A percentile compares a stretch with the other conserved stretches of the same genome.
These are phyloP conservation scores for Temnothorax curvispinosus DNA, from an alignment of 1,140 invertebrate genomes.

Conservation along the genomic window DNA sequence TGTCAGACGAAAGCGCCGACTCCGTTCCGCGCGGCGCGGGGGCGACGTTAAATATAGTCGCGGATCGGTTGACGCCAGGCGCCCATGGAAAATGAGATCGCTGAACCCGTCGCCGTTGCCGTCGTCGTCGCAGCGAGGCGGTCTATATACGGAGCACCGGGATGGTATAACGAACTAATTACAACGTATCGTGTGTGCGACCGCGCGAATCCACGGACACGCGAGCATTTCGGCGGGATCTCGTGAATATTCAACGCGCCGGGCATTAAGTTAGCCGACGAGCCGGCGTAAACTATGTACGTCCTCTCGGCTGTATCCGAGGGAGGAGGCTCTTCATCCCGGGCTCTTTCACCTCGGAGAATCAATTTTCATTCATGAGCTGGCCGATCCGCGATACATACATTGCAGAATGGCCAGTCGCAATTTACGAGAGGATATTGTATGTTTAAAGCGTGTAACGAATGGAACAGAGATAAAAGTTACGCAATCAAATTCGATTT, in stretches of 20 bases:
- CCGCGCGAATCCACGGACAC: constrained; percentile 6
- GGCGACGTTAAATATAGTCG: constrained; percentile 38
- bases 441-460: not conserved
- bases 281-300: constrained; percentile 27
- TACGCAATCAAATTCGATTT: not conserved
- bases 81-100: constrained; percentile 58
- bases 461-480: not conserved
- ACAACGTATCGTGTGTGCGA: constrained; percentile 53
- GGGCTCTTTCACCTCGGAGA: constrained; percentile 43
- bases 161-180: constrained; percentile 56
- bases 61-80: constrained; percentile 40
- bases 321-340: constrained; percentile 33
- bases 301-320: not conserved
- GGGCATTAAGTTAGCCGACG: constrained; percentile 54
- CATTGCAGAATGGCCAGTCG: not conserved
- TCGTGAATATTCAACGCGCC: constrained; percentile 70
- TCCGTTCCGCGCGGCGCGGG: not conserved
- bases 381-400: not conserved
- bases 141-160: constrained; percentile 26
- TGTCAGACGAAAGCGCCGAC: constrained; percentile 42
- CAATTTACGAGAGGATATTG: not conserved
- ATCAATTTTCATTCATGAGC: constrained; percentile 57
- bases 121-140: constrained; percentile 11
- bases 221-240: constrained; percentile 39
- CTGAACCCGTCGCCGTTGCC: constrained; percentile 16